These are phyloP conservation scores for Fragariocoptes setiger DNA, from an alignment of 1,140 invertebrate genomes.

Conservation along the genomic window DNA sequence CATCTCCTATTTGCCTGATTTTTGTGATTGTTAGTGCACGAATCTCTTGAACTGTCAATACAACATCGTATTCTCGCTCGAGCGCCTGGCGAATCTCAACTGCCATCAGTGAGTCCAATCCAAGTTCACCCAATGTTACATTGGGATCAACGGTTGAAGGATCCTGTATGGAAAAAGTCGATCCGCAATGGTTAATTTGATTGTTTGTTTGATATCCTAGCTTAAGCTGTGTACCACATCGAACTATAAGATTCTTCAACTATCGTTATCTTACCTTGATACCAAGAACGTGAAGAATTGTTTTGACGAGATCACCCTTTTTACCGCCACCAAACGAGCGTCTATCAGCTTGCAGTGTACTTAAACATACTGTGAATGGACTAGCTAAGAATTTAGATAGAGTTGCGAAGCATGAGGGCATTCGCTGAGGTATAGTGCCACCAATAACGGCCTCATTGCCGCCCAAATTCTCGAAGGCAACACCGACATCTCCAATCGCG, in stretches of 20 bases:
- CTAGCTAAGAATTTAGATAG: slow-evolving; percentile 52
- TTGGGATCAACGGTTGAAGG: slow-evolving; percentile 40
- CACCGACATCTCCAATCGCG: slow-evolving; percentile 77
- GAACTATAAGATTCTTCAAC: slow-evolving; percentile 25
- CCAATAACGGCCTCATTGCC: slow-evolving; percentile 64
- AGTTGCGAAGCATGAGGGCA: slow-evolving; percentile 47
- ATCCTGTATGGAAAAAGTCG: too few species aligned
- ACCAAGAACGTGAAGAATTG: slow-evolving; percentile 18
- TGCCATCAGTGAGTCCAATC: slow-evolving; percentile 86
- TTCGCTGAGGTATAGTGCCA: slow-evolving; percentile 67
- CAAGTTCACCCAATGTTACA: slow-evolving; percentile 51
- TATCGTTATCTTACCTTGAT: slow-evolving; percentile 27
- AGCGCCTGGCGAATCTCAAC: slow-evolving; percentile 47
- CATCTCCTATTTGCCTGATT: slow-evolving; percentile 4
- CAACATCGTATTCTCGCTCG: slow-evolving; percentile 9
- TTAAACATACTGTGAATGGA: slow-evolving; percentile 4
- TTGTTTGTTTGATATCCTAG: slow-evolving; percentile 21
- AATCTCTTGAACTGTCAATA: slow-evolving; percentile 8
- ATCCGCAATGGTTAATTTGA: slow-evolving; percentile 29
- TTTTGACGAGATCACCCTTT: slow-evolving; percentile 13
- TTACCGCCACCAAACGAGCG: slow-evolving; percentile 13
- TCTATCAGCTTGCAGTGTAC: slow-evolving; percentile 25
- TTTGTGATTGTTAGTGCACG: slow-evolving; percentile 7
- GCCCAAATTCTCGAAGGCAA: slow-evolving; percentile 53
- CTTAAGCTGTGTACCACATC: slow-evolving; percentile 21